Evolutionary conservation across 2,888 invertebrate species (phyloP), one percentile per base, ranked within the genome.

Genomic region (Spialia ferax): DNA sequence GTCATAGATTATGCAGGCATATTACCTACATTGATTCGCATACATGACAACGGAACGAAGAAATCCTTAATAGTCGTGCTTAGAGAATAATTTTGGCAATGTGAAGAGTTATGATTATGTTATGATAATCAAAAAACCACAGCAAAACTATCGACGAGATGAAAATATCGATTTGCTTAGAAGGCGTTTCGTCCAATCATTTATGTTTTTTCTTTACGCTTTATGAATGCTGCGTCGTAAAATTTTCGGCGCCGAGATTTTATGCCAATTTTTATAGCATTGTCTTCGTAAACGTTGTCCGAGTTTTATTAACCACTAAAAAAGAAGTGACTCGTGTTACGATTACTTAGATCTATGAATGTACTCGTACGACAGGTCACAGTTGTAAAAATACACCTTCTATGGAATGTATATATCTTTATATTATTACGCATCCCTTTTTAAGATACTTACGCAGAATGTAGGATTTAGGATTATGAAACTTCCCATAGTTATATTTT

Each of bases 231-330:
- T 76, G 81, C 79, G 82, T 81, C 85, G 82, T 85, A 90, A 89
- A 91, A 86, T 82, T 84, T 88, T 88, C 82, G 86, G 85, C 87
- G 87, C 82, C 86, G 82, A 84, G 86, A 89, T 89, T 92, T 91
- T 91, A 92, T 89, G 85, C 82, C 88, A 85, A 87, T 86, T 90
- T 91, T 91, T 91, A 91, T 88, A 79, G 83, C 85, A 89, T 87
- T 91, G 89, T 89, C 89, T 90, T 85, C 85, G 84, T 88, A 89
- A 90, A 91, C 83, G 86, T 85, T 89, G 88, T 88, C 88, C 89
- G 79, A 88, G 78, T 88, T 90, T 90, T 89, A 88, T 85, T 83
- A 78, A 77, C 79, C 75, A 81, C 76, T 88, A 87, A 88, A 89
- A 86, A 83, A 82, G 71, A 73, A 74, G 72, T 76, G 77, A 77